phyloP scores from a whole-genome alignment of 2,797 vertebrate species.

The Emydoidea blandingii region DNA sequence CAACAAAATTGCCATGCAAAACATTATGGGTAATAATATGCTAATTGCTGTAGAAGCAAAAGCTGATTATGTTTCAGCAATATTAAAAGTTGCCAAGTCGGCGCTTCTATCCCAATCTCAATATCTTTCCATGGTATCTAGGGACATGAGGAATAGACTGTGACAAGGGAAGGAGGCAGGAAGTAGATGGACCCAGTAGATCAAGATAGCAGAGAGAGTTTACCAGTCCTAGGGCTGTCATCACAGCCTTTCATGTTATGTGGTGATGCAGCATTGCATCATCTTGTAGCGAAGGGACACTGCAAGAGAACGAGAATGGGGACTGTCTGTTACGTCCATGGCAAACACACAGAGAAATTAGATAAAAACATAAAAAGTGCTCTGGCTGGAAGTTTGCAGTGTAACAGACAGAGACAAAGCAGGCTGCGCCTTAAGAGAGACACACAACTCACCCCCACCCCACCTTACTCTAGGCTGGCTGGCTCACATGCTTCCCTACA shows the following conservation, averaged over 20 bases:
- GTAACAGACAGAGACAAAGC: neutral
- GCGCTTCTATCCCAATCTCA: constrained; percentile 69
- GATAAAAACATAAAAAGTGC: neutral
- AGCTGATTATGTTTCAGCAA: constrained; percentile 85
- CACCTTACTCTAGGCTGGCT: neutral
- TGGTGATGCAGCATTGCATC: neutral
- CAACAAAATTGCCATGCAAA: constrained; percentile 87
- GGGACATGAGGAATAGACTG: neutral
- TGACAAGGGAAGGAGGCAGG: neutral
- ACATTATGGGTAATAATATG: constrained; percentile 87
- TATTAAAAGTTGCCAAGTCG: constrained; percentile 81
- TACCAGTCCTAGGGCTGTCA: neutral
- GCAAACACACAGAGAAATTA: neutral
- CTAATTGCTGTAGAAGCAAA: constrained; percentile 87
- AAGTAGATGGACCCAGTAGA: neutral
- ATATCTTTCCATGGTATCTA: neutral
- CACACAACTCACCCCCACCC: neutral
- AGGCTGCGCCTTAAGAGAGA: neutral
- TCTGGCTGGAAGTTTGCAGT: neutral
- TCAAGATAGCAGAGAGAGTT: neutral
- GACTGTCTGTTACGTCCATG: neutral
- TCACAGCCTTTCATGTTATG: neutral
- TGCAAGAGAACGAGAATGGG: neutral
- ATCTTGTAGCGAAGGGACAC: neutral
- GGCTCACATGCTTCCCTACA: neutral